phyloP scores from a whole-genome alignment of 2,888 invertebrate genomes.

The Tenthredo scrophulariae region DNA sequence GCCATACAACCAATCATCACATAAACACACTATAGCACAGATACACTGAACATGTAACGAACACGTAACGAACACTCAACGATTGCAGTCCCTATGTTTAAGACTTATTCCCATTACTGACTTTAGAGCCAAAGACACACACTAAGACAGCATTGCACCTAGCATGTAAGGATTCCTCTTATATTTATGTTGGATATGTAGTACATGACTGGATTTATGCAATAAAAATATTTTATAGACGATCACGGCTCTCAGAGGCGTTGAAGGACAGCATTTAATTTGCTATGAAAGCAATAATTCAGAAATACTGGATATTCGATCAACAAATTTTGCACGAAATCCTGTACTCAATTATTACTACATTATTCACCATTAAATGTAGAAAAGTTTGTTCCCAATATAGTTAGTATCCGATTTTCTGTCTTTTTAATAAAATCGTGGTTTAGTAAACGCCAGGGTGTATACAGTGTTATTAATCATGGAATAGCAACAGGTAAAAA shows the following conservation, averaged over 20 bases:
- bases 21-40: too few relatives aligned
- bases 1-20: too few relatives aligned
- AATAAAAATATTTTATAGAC: too few relatives aligned
- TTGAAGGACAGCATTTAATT: background rate
- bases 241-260: background rate
- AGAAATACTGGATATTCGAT: background rate
- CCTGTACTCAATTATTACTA: background rate
- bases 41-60: too few relatives aligned
- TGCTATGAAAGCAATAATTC: background rate
- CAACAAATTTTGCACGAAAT: background rate
- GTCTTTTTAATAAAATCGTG: background rate
- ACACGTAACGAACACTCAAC: too few relatives aligned
- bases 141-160: too few relatives aligned
- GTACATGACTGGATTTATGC: too few relatives aligned
- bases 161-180: too few relatives aligned
- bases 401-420: background rate
- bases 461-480: background rate
- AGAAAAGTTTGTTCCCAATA: background rate
- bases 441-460: background rate
- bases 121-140: too few relatives aligned
- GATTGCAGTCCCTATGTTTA: too few relatives aligned
- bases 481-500: background rate
- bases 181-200: too few relatives aligned
- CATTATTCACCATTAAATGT: background rate
- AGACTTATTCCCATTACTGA: too few relatives aligned